A percentile compares a stretch with the other conserved stretches of the same genome.
Conservation (phyloP, 1,140 invertebrate genomes). For the Heliothis virescens region DNA sequence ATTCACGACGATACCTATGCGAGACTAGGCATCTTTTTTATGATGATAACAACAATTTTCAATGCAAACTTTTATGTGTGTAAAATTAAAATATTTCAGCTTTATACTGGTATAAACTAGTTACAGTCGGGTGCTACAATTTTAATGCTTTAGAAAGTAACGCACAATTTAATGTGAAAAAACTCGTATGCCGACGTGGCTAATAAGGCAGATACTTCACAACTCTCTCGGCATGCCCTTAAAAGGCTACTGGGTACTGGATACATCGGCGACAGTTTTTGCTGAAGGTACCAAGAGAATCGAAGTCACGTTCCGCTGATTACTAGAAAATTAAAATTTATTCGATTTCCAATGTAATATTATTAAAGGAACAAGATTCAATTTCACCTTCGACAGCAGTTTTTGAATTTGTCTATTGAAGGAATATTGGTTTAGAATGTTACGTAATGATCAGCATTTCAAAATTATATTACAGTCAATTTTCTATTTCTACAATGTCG, state of each 20-base stretch:
- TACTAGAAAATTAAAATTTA: conserved; percentile 13
- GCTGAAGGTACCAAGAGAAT: neutral
- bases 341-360: neutral
- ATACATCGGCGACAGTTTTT: conserved; percentile 25
- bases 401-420: neutral
- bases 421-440: neutral
- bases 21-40: conserved; percentile 1
- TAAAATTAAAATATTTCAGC: conserved; percentile 2
- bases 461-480: neutral
- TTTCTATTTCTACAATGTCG: no score
- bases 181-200: conserved; percentile 35
- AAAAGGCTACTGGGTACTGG: conserved; percentile 28
- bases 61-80: neutral
- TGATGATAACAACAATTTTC: neutral
- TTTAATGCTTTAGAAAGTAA: conserved; percentile 40
- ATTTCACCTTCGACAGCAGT: neutral
- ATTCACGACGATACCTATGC: neutral
- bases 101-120: conserved; percentile 1
- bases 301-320: conserved; percentile 22
- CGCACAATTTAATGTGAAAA: conserved; percentile 18
- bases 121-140: conserved; percentile 28
- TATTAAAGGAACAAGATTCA: neutral
- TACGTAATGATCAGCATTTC: neutral
- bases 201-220: conserved; percentile 38
- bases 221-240: conserved; percentile 40